Evolutionary conservation across 2,113 vertebrate species (phyloP), one percentile per base, ranked within the genome.

Genomic region (Octodon degus): DNA sequence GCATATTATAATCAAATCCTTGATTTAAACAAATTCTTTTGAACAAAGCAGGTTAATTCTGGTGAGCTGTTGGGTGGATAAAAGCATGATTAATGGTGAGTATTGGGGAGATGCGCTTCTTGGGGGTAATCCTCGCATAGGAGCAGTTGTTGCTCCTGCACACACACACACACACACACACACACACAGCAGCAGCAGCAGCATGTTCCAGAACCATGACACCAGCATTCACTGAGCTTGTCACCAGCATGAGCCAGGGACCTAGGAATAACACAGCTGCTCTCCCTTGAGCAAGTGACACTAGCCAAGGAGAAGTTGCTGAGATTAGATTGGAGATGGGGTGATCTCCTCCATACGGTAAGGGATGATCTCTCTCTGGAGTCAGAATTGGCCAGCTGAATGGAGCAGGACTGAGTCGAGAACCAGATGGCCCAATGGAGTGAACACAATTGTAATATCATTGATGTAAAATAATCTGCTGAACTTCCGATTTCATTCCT

Each of bases 1-100:
- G 25, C 63, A 34, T 63, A 60, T 86, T 84, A 94, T 85, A 94
- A 97, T 96, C 79, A 94, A 87, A 94, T 77, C 25, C 8, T 83
- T 84, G 47, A 92, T 94, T 88, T 17, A 74, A 63, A 93, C 76
- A 22, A 25, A 30, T 58, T 88, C 11, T 32, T 55, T 93, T 62
- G 47, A 40, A 85, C 37, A 84, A 68, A 95, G 89, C 30, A 80
- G 47, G 34, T 89, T 90, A 62, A 77, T 96, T 94, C 90, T 91
- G 63, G 50, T 32, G 83, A 95, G 79, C 47, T 55, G 0, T 79
- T 68, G 91, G 94, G 86, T 89, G 25, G 76, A 40, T 50, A 60
- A 67, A 67, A 65, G 14, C 27, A 7, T 87, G 83, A 91, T 89
- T 92, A 91, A 89, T 67, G n/a, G 47, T 20, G 37, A 70, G 77